phyloP scores from a whole-genome alignment of 37 sponge, comb jelly and placozoan genomes.

The Aphrocallistes beatrix region DNA sequence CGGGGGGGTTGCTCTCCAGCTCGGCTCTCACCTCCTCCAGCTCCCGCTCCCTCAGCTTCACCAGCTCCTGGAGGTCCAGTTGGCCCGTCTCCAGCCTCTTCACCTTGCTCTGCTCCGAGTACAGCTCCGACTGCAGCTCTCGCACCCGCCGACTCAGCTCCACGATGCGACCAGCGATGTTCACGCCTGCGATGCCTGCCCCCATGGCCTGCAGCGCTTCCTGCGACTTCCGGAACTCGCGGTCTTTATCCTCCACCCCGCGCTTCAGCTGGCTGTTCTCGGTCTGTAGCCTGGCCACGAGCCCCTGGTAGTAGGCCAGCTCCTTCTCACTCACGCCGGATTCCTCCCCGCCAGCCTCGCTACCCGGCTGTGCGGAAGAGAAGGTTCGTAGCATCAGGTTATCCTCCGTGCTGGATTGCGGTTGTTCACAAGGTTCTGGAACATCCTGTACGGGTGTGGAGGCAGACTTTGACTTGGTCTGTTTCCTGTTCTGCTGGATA shows the following conservation, averaged over 20 bases:
- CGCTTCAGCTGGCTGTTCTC: neutral
- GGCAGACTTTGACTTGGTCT: neutral
- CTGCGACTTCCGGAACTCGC: neutral
- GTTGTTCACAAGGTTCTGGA: no score
- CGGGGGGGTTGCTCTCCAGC: constrained; percentile 13
- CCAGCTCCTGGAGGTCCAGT: neutral
- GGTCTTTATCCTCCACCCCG: neutral
- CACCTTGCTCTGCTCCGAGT: constrained; percentile 30
- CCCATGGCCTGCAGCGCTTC: constrained; percentile 10
- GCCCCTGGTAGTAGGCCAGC: neutral
- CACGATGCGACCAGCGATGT: constrained; percentile 36
- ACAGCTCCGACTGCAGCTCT: constrained; percentile 39
- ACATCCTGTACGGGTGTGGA: neutral
- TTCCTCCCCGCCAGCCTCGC: neutral
- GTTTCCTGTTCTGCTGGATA: neutral
- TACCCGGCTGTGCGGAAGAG: neutral
- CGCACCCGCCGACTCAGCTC: constrained; percentile 43
- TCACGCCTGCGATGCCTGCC: neutral
- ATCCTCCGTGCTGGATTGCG: no score
- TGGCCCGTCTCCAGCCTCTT: constrained; percentile 25
- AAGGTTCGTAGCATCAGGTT: constrained; percentile 7
- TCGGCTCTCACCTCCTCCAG: neutral
- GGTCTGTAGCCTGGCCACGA: neutral
- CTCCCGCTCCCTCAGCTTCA: neutral
- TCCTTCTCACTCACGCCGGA: neutral